Conservation (phyloP, 2,888 invertebrate species). For the Netelia inedita region DNA sequence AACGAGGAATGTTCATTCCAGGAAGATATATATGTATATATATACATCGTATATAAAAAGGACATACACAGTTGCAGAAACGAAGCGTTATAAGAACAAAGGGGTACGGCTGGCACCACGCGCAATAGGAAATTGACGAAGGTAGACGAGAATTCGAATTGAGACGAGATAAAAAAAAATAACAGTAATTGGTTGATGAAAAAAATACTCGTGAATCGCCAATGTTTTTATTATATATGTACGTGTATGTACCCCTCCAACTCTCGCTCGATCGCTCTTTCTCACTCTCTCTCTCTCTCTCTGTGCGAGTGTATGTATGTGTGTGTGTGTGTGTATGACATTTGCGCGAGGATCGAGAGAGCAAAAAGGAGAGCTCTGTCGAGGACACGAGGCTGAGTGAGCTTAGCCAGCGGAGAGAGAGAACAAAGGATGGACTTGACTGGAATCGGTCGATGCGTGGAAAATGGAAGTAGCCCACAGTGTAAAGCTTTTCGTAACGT, state of each 20-base stretch:
- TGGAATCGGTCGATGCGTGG: conserved; percentile 76
- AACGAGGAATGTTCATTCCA: conserved; percentile 20
- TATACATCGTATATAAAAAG: conserved; percentile 4
- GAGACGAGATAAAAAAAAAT: conserved; percentile 9
- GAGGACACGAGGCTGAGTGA: conserved; percentile 42
- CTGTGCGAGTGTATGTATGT: background rate
- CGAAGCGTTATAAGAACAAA: background rate
- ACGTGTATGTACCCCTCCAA: too few relatives aligned
- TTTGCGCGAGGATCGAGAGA: conserved; percentile 18
- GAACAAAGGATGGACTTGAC: conserved; percentile 80
- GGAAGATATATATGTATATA: background rate
- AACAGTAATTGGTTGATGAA: background rate
- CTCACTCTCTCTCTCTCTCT: too few relatives aligned
- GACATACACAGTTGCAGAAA: background rate
- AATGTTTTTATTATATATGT: background rate
- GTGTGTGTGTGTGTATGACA: background rate
- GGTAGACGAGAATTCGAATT: conserved; percentile 8
- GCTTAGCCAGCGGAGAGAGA: conserved; percentile 36
- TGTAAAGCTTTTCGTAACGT: background rate
- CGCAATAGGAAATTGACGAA: conserved; percentile 20
- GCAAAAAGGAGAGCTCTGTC: conserved; percentile 35
- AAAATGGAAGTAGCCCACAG: conserved; percentile 72
- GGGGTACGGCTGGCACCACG: background rate
- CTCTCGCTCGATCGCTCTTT: too few relatives aligned
- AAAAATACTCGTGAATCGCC: conserved; percentile 1